phyloP scores from a whole-genome alignment of 2,113 vertebrate species.

The Paradisaea rubra region DNA sequence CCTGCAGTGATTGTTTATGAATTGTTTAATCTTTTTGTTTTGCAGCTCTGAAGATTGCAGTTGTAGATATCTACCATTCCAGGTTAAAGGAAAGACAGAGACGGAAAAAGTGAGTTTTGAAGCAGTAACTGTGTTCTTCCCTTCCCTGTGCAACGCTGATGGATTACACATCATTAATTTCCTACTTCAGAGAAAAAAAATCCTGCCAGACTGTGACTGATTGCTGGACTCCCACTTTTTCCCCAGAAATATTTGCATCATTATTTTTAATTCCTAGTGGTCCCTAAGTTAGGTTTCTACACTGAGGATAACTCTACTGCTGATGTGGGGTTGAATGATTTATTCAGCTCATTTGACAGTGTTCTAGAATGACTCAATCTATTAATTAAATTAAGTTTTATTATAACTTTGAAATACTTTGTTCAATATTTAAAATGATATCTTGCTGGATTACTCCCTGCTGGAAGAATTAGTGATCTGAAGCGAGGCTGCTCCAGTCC shows the following conservation, averaged over 20 bases:
- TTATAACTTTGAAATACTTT: constrained; percentile 23
- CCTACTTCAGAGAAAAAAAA: not conserved
- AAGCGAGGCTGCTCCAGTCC: not conserved
- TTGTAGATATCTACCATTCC: constrained; percentile 98
- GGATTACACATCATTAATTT: not conserved
- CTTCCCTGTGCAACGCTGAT: not conserved
- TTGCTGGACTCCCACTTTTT: not conserved
- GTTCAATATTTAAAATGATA: constrained; percentile 32
- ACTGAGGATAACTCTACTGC: not conserved
- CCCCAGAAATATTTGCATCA: not conserved
- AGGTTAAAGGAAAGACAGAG: constrained; percentile 93
- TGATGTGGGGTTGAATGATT: constrained; percentile 1
- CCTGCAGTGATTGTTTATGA: not conserved
- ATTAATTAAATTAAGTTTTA: constrained; percentile 24
- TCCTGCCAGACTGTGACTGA: not conserved
- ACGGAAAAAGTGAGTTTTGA: constrained; percentile 90
- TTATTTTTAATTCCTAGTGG: not conserved
- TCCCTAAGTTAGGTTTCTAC: not conserved
- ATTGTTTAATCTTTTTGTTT: not conserved
- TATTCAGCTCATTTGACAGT: not conserved
- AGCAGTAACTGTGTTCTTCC: not conserved
- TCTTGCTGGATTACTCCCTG: not conserved
- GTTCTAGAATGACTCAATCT: constrained; percentile 25
- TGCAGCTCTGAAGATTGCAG: constrained; percentile 93
- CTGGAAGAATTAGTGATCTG: not conserved